Conservation (phyloP, 92 coral and sea anemone species). For the Porites divaricata region DNA sequence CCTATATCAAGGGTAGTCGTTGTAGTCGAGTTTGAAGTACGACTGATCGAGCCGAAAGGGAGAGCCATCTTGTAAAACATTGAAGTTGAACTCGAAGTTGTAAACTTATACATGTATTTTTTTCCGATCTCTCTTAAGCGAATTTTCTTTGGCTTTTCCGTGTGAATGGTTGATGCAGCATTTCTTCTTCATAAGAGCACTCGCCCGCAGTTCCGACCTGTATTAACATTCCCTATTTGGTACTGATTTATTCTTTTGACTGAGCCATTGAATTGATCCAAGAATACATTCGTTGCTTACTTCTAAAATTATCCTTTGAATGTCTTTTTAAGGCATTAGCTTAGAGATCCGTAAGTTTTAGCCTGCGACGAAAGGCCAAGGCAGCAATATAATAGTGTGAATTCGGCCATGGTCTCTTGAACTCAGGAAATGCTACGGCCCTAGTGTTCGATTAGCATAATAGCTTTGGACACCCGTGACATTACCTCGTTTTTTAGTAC, state of each 20-base stretch:
- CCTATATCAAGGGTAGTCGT: too few species aligned
- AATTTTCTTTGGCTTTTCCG: not conserved
- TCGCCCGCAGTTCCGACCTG: not conserved
- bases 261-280: too few species aligned
- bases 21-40: too few species aligned
- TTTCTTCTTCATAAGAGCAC: not conserved
- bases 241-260: too few species aligned
- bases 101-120: not conserved
- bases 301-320: not conserved
- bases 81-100: too few species aligned
- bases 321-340: not conserved
- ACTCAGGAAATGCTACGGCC: not conserved
- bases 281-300: constrained; percentile 11
- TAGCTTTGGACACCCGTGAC: not conserved
- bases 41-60: too few species aligned
- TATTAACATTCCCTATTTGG: not conserved
- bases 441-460: constrained; percentile 24
- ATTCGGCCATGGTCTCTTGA: too few species aligned
- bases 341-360: constrained; percentile 13
- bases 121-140: not conserved
- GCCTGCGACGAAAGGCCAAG: too few species aligned
- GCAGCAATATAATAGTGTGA: too few species aligned
- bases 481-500: constrained; percentile 21
- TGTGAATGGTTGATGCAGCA: not conserved
- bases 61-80: too few species aligned